Evolutionary conservation across 2,888 invertebrate species (phyloP), one percentile per base, ranked within the genome.

Genomic region (Harpalus rufipes): DNA sequence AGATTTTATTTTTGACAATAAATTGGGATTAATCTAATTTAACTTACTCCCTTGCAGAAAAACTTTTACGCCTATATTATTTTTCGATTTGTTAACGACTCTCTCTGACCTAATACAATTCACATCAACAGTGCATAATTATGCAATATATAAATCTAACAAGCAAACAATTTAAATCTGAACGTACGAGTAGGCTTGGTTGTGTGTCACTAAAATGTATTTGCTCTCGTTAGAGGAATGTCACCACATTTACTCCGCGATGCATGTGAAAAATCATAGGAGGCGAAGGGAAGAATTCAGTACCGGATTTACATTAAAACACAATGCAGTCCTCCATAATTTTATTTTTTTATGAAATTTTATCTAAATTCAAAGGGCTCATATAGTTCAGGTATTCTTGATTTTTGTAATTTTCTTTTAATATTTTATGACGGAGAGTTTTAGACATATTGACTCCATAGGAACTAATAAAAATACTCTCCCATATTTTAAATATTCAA

Each of bases 151-250:
- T 74, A 74, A 74, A 44, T 74, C 44, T 44, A 74, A 74, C 72
- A 74, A 74, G 44, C 72, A 18, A 74, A 74, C 72, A 74, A 74
- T 74, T 74, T 74, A 74, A 74, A 72, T 3, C 72, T 14, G 68
- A 14, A n/a, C 14, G 68, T n/a, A 14, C 14, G 5, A 32, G 44
- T 74, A 74, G 72, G 72, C 72, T 74, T 74, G 72, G 72, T 68
- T 39, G 14, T 44, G n/a, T 41, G 44, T 18, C 44, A 74, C 72
- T 44, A 74, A 74, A 74, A 44, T 44, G 16, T 44, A 7, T 74
- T 74, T 74, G 72, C 72, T 74, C 72, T 74, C 72, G 72, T 74
- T 74, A 74, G 44, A 74, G 72, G 72, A 74, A 74, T 74, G 72
- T 74, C 72, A 74, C 72, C 72, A 74, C 72, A 74, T 74, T 74